A percentile compares a stretch with the other conserved stretches of the same genome.
Evolutionary conservation across 2,888 invertebrate genomes (phyloP).

Genomic region (Nemurella pictetii): DNA sequence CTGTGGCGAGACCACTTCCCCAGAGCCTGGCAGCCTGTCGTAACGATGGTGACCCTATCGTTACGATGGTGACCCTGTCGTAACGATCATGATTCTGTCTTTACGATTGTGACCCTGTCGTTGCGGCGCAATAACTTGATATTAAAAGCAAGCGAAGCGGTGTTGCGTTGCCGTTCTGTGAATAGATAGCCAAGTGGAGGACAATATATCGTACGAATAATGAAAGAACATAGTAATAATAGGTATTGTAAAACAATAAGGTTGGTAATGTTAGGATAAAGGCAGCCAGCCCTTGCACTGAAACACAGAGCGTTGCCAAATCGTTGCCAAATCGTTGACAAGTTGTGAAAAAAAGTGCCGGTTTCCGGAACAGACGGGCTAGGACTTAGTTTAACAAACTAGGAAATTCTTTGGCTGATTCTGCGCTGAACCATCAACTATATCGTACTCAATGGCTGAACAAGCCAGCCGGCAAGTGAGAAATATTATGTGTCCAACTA

Average conservation of each 20-base stretch:
- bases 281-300: background rate
- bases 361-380: too few relatives aligned
- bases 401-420: too few relatives aligned
- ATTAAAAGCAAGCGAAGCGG: background rate
- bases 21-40: background rate
- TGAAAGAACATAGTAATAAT: background rate
- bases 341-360: too few relatives aligned
- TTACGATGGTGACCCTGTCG: background rate
- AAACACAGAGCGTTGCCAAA: background rate
- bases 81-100: too few relatives aligned
- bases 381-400: too few relatives aligned
- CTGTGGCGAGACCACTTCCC: background rate
- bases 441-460: too few relatives aligned
- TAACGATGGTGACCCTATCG: background rate
- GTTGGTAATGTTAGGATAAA: background rate
- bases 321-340: too few relatives aligned
- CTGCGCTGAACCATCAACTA: too few relatives aligned
- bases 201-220: background rate
- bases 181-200: background rate
- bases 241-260: background rate
- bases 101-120: background rate
- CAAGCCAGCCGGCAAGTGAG: too few relatives aligned
- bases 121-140: background rate
- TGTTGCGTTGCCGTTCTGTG: background rate
- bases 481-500: too few relatives aligned